Evolutionary conservation across 2,797 vertebrate genomes (phyloP), one percentile per base, ranked within the genome.

Genomic region (Geotrypetes seraphini): DNA sequence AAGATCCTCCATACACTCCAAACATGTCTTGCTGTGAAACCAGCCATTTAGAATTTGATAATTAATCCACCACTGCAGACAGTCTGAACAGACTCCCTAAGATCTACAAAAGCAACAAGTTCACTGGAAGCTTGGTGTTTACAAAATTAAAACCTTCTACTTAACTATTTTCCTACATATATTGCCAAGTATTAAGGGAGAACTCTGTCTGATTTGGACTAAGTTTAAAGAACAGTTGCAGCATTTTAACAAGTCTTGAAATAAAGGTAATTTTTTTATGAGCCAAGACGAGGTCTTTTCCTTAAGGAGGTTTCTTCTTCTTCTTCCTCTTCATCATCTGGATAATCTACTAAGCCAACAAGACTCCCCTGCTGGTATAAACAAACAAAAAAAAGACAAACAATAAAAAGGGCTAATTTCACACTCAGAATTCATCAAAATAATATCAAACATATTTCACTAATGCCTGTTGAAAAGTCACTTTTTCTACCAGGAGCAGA

Each of bases 301-400:
- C 92, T 81, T 22, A 87, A 92, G 39, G 93, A 84, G 26, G 91
- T 66, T 55, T 95, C 92, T 27, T 96, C 94, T 19, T 83, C 92
- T 1, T 99, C 95, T 5, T 99, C 96, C 0, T 99, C 95, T 73
- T 99, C 96, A 36, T 99, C 96, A 13, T 97, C 96, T 22, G 96
- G 95, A 60, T 99, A 99, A 78, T 99, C 96, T 72, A 99, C 95
- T 44, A 98, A 81, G 39, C 96, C 96, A 31, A 99, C 90, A 40
- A 95, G 73, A 59, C 86, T 89, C 20, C 88, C 86, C 93, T 97
- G 55, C 37, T 21, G 17, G 52, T 33, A n/a, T 34, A 43, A 44
- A 30, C 12, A 24, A 36, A 25, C 24, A 16, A 15, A 17, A 47
- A 39, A 24, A n/a, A 23, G 6, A 11, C 19, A 10, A 14, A 12